Conservation (phyloP, 2,888 invertebrate genomes). For the Caenorhabditis afra region DNA sequence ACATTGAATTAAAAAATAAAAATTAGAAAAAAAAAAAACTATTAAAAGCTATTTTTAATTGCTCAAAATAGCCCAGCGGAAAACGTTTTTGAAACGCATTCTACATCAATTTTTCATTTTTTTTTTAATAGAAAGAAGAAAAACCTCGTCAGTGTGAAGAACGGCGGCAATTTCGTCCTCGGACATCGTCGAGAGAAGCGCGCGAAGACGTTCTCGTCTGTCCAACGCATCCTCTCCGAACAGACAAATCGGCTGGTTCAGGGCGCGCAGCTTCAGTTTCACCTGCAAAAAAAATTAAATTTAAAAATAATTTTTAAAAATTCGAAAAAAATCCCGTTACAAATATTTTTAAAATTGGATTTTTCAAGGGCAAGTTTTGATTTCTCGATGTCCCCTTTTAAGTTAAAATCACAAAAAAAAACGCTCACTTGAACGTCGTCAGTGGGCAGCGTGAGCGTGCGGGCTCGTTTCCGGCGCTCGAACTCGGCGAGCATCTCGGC, state of each 20-base stretch:
- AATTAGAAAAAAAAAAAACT: too few species aligned
- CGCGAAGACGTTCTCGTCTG: constrained; percentile 91
- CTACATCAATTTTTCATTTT: too few species aligned
- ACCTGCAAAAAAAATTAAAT: constrained; percentile 83
- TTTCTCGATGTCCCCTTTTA: too few species aligned
- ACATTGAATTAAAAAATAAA: too few species aligned
- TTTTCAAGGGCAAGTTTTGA: too few species aligned
- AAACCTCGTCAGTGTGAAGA: constrained; percentile 86
- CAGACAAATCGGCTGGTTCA: constrained; percentile 96
- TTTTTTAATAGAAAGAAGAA: too few species aligned
- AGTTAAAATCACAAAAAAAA: too few species aligned
- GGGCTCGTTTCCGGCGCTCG: constrained; percentile 91
- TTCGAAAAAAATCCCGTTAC: neutral
- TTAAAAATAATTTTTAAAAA: constrained; percentile 4
- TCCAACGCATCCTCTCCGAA: constrained; percentile 99
- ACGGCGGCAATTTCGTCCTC: constrained; percentile 79
- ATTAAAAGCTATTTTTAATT: too few species aligned
- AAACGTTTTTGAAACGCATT: too few species aligned
- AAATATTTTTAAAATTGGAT: neutral
- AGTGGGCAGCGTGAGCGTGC: constrained; percentile 96
- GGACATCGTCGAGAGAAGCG: constrained; percentile 88
- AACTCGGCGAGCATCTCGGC: constrained; percentile 90
- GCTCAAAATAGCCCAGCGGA: too few species aligned
- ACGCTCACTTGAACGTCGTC: constrained; percentile 90
- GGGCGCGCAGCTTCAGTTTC: constrained; percentile 90